Percentiles rank a stretch among this genome's conserved stretches.
Evolutionary conservation across 2,888 invertebrate species (phyloP).

Genomic region (Acanthosoma haemorrhoidale): DNA sequence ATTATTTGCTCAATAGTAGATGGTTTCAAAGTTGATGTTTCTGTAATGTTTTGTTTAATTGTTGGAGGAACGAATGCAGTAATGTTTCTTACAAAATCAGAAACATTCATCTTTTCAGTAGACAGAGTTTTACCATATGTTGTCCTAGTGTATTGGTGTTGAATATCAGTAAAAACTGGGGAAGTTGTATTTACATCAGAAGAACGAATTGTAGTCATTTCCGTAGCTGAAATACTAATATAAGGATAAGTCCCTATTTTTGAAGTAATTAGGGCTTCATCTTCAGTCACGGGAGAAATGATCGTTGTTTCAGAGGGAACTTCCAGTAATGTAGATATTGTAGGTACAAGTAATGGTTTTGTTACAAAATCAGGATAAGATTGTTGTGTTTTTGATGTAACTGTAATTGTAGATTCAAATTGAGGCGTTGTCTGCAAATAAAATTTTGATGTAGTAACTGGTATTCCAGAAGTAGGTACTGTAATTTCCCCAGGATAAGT

Average conservation of each 20-base stretch:
- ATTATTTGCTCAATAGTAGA: neutral
- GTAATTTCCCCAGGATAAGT: neutral
- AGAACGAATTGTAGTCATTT: neutral
- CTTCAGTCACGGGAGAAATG: too few relatives aligned
- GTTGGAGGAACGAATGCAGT: neutral
- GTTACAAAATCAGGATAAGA: too few relatives aligned
- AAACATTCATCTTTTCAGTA: neutral
- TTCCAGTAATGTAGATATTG: too few relatives aligned
- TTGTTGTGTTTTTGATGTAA: too few relatives aligned
- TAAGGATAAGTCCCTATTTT: too few relatives aligned
- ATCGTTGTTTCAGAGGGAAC: too few relatives aligned
- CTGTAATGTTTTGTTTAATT: neutral
- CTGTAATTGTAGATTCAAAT: too few relatives aligned
- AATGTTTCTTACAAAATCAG: neutral
- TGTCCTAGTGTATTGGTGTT: neutral
- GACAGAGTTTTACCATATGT: slow-evolving; percentile 25
- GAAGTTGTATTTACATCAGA: neutral
- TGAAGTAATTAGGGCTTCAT: too few relatives aligned
- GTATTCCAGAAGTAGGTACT: neutral
- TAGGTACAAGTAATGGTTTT: too few relatives aligned
- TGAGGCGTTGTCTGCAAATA: too few relatives aligned
- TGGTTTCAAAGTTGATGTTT: neutral
- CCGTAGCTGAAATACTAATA: too few relatives aligned
- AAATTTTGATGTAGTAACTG: neutral
- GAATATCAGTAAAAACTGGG: neutral